A percentile compares a stretch with the other conserved stretches of the same genome.
Evolutionary conservation across 2,888 invertebrate species (phyloP).

Genomic region (Apotomis betuletana): DNA sequence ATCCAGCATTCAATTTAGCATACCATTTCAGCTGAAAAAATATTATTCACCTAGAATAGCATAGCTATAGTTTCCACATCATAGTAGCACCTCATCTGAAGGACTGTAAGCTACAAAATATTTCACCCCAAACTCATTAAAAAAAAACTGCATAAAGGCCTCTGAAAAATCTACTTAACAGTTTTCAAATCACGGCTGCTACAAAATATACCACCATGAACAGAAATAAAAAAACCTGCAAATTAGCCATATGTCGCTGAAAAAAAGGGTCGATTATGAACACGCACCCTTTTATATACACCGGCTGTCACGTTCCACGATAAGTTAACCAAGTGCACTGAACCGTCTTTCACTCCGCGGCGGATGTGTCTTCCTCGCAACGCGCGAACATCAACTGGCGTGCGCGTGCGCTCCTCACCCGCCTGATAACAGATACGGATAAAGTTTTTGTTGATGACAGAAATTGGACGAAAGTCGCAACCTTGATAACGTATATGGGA

Average conservation of each 20-base stretch:
- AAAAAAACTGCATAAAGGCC: no score
- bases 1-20: no score
- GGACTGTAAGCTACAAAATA: no score
- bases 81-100: no score
- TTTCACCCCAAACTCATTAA: no score
- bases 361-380: constrained; percentile 78
- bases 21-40: no score
- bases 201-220: no score
- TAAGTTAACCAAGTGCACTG: constrained; percentile 61
- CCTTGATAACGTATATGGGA: constrained; percentile 26
- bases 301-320: constrained; percentile 53
- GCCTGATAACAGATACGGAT: constrained; percentile 77
- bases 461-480: constrained; percentile 46
- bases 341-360: constrained; percentile 57
- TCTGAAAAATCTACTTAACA: no score
- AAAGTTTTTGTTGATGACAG: constrained; percentile 58
- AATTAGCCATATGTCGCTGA: constrained; percentile 1
- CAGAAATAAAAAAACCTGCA: no score
- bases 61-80: no score
- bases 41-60: no score
- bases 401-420: constrained; percentile 60
- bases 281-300: constrained; percentile 66
- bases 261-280: constrained; percentile 51
- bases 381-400: constrained; percentile 80
- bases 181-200: no score